phyloP scores from a whole-genome alignment of 2,113 vertebrate species.

The Collichthys lucidus region DNA sequence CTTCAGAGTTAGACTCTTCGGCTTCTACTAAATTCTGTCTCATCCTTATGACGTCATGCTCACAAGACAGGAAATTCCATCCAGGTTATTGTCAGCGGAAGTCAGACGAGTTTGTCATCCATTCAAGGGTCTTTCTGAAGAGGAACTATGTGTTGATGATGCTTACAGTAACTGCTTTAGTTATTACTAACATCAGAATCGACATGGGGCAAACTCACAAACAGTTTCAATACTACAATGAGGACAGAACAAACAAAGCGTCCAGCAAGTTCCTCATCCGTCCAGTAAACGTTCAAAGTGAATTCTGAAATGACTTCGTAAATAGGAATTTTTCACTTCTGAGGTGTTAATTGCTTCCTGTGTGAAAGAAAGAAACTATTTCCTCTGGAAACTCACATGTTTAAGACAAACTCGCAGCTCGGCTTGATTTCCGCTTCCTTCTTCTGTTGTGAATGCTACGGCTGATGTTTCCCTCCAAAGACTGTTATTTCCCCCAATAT shows the following conservation, averaged over 20 bases:
- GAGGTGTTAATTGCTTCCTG: background rate
- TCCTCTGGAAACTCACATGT: slow-evolving; percentile 58
- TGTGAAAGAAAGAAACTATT: slow-evolving; percentile 29
- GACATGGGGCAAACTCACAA: background rate
- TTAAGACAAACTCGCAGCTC: slow-evolving; percentile 1
- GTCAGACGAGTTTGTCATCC: slow-evolving; percentile 24
- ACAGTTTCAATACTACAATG: slow-evolving; percentile 1
- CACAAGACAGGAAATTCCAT: slow-evolving; percentile 63
- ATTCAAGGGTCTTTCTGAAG: slow-evolving; percentile 66
- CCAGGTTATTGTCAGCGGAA: slow-evolving; percentile 46
- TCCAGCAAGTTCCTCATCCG: slow-evolving; percentile 41
- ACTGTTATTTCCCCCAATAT: background rate
- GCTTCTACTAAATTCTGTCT: slow-evolving; percentile 53
- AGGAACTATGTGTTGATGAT: slow-evolving; percentile 52
- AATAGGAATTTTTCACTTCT: slow-evolving; percentile 11
- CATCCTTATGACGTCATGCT: slow-evolving; percentile 70
- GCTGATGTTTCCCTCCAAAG: slow-evolving; percentile 37
- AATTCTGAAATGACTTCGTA: slow-evolving; percentile 9
- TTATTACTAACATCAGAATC: slow-evolving; percentile 31
- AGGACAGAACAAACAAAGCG: background rate
- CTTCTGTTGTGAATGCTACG: slow-evolving; percentile 30
- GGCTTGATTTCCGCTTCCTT: slow-evolving; percentile 52
- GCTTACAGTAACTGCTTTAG: slow-evolving; percentile 29
- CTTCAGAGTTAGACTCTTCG: slow-evolving; percentile 64
- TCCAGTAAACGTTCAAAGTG: slow-evolving; percentile 29